Evolutionary conservation across 2,888 invertebrate species (phyloP).

Genomic region (Mamestra brassicae): DNA sequence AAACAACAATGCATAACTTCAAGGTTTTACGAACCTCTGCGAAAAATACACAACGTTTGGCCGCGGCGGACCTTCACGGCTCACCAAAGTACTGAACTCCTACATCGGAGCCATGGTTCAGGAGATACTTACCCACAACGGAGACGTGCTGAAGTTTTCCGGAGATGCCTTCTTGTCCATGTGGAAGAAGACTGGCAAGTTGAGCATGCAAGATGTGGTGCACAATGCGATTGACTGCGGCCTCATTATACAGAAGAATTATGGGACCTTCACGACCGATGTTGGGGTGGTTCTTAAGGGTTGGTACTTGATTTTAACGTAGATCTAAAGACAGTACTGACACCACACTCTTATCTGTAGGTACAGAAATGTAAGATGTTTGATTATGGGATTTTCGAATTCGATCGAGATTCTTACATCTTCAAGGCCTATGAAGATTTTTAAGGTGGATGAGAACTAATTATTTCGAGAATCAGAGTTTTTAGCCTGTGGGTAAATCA

Average conservation of each 20-base stretch:
- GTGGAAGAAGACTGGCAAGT: constrained; percentile 91
- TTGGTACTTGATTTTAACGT: constrained; percentile 65
- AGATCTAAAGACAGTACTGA: neutral
- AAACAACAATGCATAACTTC: constrained; percentile 6
- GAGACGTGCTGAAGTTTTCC: constrained; percentile 93
- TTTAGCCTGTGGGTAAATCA: no score
- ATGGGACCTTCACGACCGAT: constrained; percentile 92
- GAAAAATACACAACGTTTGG: constrained; percentile 92
- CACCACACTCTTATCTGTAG: no score
- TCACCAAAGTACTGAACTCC: constrained; percentile 93
- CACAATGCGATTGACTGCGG: constrained; percentile 93
- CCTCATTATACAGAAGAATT: constrained; percentile 92
- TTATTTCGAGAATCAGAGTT: neutral
- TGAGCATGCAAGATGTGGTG: constrained; percentile 91
- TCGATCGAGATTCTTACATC: neutral
- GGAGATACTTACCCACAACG: constrained; percentile 92
- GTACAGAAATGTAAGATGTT: neutral
- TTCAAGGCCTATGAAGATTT: no score
- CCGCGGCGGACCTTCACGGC: constrained; percentile 93
- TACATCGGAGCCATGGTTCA: constrained; percentile 94
- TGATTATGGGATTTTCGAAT: neutral
- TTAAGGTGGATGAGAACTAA: neutral
- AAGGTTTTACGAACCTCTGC: constrained; percentile 92
- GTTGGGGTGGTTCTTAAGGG: constrained; percentile 91
- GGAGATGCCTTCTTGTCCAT: constrained; percentile 93